Conservation (phyloP, 2,797 vertebrate species). For the Micropoecilia bifurca region DNA sequence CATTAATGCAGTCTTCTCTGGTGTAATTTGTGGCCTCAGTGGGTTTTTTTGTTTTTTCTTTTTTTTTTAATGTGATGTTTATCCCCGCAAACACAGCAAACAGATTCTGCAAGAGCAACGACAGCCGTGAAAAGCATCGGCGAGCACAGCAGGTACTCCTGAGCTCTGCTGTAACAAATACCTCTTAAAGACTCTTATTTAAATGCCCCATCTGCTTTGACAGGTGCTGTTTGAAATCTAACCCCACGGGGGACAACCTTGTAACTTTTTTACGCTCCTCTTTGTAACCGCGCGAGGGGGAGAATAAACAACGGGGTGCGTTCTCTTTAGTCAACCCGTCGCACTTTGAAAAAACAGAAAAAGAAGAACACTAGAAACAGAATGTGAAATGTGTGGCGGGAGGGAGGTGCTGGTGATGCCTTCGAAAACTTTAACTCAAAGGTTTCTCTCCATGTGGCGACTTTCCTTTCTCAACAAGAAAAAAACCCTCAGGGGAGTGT, state of each 20-base stretch:
- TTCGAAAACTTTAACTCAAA: slow-evolving; percentile 77
- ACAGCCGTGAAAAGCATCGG: slow-evolving; percentile 81
- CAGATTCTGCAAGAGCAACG: slow-evolving; percentile 76
- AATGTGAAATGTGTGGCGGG: slow-evolving; percentile 22
- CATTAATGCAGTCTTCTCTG: slow-evolving; percentile 76
- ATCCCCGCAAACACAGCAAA: slow-evolving; percentile 78
- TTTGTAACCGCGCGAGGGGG: slow-evolving; percentile 72
- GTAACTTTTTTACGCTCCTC: slow-evolving; percentile 81
- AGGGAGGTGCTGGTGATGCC: slow-evolving; percentile 51
- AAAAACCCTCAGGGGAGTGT: slow-evolving; percentile 33
- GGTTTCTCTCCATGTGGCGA: slow-evolving; percentile 66
- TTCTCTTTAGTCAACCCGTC: slow-evolving; percentile 74
- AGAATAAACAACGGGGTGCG: slow-evolving; percentile 73
- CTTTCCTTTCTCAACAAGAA: slow-evolving; percentile 34
- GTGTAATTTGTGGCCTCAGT: slow-evolving; percentile 78
- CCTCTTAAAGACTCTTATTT: slow-evolving; percentile 84
- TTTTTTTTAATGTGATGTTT: slow-evolving; percentile 76
- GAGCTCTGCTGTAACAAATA: slow-evolving; percentile 80
- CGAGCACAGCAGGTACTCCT: slow-evolving; percentile 84
- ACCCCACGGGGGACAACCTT: slow-evolving; percentile 84
- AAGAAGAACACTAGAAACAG: slow-evolving; percentile 56
- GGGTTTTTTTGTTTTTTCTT: slow-evolving; percentile 58
- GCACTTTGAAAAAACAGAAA: slow-evolving; percentile 69
- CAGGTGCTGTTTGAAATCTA: slow-evolving; percentile 86
- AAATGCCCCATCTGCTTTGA: slow-evolving; percentile 88